These are phyloP conservation scores for Perca schrenkii DNA, from an alignment of 2,113 vertebrate species.

Conservation along the genomic window DNA sequence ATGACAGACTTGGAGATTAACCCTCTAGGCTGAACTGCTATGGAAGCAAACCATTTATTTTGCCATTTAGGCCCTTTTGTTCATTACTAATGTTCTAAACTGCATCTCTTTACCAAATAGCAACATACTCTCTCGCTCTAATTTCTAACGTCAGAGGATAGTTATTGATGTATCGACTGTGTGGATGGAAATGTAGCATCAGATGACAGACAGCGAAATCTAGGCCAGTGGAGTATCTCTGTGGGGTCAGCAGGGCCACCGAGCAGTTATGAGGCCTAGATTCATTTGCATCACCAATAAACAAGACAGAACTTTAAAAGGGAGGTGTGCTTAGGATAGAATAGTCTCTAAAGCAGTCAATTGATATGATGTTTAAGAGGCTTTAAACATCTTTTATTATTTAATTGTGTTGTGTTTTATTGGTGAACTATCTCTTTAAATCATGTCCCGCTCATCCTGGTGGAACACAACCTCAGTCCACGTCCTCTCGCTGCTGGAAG, in stretches of 20 bases:
- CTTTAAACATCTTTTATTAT: constrained; percentile 44
- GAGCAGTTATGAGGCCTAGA: constrained; percentile 36
- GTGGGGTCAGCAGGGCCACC: constrained; percentile 12
- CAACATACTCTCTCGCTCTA: constrained; percentile 16
- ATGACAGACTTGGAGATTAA: constrained; percentile 6
- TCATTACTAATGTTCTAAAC: background rate
- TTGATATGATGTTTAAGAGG: background rate
- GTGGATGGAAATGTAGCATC: constrained; percentile 70
- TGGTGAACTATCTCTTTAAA: constrained; percentile 59
- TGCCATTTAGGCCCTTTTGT: constrained; percentile 20
- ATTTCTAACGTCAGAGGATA: constrained; percentile 37
- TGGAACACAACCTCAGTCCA: constrained; percentile 32
- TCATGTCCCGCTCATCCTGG: constrained; percentile 45
- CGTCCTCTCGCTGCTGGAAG: constrained; percentile 39
- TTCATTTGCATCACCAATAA: constrained; percentile 53
- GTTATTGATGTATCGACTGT: constrained; percentile 69
- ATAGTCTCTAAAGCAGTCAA: background rate
- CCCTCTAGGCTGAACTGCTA: constrained; percentile 23
- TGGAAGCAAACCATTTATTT: constrained; percentile 34
- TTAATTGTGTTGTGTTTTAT: constrained; percentile 33
- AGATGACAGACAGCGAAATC: constrained; percentile 68
- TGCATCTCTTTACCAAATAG: constrained; percentile 3
- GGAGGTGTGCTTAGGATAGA: background rate
- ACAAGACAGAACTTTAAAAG: constrained; percentile 21
- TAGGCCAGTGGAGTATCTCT: constrained; percentile 63